Evolutionary conservation across 2,113 vertebrate species (phyloP).

Genomic region (Chiloscyllium plagiosum): DNA sequence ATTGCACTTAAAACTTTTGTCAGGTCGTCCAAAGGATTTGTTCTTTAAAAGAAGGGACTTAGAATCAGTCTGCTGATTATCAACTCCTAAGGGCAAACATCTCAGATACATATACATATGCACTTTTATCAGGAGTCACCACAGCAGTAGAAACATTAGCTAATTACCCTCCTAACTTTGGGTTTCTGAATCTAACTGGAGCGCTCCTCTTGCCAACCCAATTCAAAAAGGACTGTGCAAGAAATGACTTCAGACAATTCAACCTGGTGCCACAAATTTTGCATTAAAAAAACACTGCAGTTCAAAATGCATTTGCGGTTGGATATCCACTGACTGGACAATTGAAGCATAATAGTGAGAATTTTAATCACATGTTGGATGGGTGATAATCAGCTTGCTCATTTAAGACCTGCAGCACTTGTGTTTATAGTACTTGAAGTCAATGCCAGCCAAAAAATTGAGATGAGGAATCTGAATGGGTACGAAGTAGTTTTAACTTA

Average conservation of each 20-base stretch:
- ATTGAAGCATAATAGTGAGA: neutral
- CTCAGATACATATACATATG: neutral
- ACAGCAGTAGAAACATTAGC: neutral
- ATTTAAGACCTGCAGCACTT: neutral
- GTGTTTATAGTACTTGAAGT: neutral
- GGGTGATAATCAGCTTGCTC: neutral
- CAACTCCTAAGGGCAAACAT: neutral
- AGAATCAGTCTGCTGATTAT: neutral
- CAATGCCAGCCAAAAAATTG: neutral
- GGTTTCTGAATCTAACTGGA: neutral
- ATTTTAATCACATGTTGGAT: neutral
- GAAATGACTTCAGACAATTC: neutral
- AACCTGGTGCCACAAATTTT: neutral
- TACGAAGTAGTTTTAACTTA: neutral
- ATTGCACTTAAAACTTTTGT: neutral
- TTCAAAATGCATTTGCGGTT: neutral
- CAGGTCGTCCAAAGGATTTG: neutral
- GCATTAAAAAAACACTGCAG: neutral
- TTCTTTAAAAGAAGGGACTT: neutral
- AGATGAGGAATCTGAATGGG: neutral
- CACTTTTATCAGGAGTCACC: neutral
- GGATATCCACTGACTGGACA: neutral
- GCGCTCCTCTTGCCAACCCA: neutral
- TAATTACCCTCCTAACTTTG: neutral
- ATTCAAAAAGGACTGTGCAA: neutral